phyloP scores from a whole-genome alignment of 2,797 vertebrate species.

The Kryptolebias ocellatus region DNA sequence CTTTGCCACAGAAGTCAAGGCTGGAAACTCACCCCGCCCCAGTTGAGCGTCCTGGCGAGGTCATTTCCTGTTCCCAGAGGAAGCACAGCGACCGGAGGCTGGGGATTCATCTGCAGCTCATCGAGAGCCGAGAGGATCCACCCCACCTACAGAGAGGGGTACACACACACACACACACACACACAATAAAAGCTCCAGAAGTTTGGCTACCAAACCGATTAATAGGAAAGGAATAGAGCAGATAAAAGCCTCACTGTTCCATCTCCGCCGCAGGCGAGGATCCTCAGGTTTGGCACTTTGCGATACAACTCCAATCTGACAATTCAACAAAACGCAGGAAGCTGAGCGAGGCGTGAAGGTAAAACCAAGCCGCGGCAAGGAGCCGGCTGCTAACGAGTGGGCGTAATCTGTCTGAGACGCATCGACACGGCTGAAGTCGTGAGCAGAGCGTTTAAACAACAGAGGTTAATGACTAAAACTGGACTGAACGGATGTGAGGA shows the following conservation, averaged over 20 bases:
- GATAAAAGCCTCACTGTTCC: conserved; percentile 86
- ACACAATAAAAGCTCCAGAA: background rate
- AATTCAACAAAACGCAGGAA: conserved; percentile 15
- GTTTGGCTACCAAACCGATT: background rate
- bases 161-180: background rate
- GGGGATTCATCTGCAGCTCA: conserved; percentile 93
- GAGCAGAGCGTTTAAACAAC: conserved; percentile 29
- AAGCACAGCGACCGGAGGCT: conserved; percentile 96
- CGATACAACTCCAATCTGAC: conserved; percentile 94
- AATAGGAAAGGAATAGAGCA: background rate
- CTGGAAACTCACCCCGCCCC: conserved; percentile 93
- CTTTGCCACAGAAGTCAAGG: conserved; percentile 45
- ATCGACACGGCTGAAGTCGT: background rate
- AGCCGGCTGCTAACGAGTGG: conserved; percentile 27
- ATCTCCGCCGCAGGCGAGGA: conserved; percentile 96
- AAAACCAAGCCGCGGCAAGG: background rate
- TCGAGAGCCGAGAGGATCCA: conserved; percentile 98
- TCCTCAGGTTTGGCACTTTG: conserved; percentile 97
- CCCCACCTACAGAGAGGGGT: conserved; percentile 86
- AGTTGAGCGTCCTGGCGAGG: conserved; percentile 98
- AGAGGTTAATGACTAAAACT: conserved; percentile 11
- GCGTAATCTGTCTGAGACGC: conserved; percentile 21
- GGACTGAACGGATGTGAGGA: background rate
- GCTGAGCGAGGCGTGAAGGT: conserved; percentile 3
- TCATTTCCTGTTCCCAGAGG: conserved; percentile 98